Base-by-base conservation (phyloP, 2,113 vertebrate species). In the Synodontis membranacea region DNA sequence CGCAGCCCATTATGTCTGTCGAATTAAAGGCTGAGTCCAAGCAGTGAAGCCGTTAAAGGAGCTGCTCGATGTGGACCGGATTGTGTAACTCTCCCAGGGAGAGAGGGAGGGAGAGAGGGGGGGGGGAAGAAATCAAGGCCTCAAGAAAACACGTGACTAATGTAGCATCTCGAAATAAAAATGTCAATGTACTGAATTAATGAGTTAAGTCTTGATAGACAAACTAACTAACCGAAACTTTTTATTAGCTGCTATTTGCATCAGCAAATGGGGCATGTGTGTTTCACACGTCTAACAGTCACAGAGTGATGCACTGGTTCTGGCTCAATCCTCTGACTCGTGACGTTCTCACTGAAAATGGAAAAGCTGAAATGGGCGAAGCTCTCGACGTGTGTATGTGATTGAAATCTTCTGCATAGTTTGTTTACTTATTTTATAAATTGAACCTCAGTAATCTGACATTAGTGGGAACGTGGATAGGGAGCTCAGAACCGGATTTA, bases 1-100 rank as follows among this genome's bases (percentile, higher is more conserved):
- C 21, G 93, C 94, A 94, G 95, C 96, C 96, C 95, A 92, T 95
- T 95, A 95, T 97, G 98, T 97, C 94, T 98, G 97, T 96, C 97
- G 97, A 98, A 96, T 97, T 97, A 96, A 96, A 96, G 96, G 94
- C 94, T 94, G 93, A 94, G 80, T 93, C 93, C 92, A 93, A 92
- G 94, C 94, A 96, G 94, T 91, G 91, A 93, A 92, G 95, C 95
- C 95, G 96, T 97, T 96, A 96, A 96, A 95, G 95, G 95, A 96
- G 94, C 95, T 94, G 91, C 93, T 93, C 93, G 3, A 50, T 28
- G 91, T 94, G 92, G 95, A 96, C 96, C 96, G 95, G 94, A 94
- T 93, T 92, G 94, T 94, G 94, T 94, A 95, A 89, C 66, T 81
- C 50, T 48, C 64, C 70, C 34, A 72, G 86, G 80, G 68, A 78